phyloP scores from a whole-genome alignment of 1,140 invertebrate genomes.

The Drosophila tropicalis region DNA sequence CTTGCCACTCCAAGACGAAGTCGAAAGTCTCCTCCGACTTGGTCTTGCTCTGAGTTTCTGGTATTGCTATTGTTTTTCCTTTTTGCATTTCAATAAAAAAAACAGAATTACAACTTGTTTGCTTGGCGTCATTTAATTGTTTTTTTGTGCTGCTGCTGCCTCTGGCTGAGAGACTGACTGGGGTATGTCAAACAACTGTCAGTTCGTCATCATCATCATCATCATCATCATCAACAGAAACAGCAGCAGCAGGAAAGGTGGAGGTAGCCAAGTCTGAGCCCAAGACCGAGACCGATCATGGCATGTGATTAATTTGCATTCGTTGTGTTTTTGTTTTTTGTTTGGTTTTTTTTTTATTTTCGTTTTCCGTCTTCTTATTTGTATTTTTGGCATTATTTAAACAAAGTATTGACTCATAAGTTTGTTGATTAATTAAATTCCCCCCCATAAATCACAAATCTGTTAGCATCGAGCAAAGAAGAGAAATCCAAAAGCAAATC shows the following conservation, averaged over 20 bases:
- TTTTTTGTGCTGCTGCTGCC: constrained; percentile 45
- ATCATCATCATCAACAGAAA: constrained; percentile 19
- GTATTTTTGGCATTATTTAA: constrained; percentile 58
- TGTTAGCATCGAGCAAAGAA: constrained; percentile 43
- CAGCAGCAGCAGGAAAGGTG: constrained; percentile 38
- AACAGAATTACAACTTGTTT: constrained; percentile 62
- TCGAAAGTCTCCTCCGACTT: constrained; percentile 12
- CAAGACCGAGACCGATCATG: constrained; percentile 49
- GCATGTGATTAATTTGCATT: constrained; percentile 78
- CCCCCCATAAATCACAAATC: constrained; percentile 71
- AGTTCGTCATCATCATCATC: constrained; percentile 72
- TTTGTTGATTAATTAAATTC: constrained; percentile 80
- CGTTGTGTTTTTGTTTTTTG: constrained; percentile 24
- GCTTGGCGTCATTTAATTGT: constrained; percentile 72
- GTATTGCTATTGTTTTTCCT: constrained; percentile 24
- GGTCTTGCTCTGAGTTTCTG: constrained; percentile 15
- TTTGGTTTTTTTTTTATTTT: constrained; percentile 28
- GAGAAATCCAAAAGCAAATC: constrained; percentile 27
- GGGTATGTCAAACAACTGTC: constrained; percentile 80
- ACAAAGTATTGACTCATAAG: constrained; percentile 77
- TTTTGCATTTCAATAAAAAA: constrained; percentile 67
- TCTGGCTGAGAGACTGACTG: constrained; percentile 59
- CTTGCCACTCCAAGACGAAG: constrained; percentile 44
- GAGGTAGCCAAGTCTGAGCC: constrained; percentile 16
- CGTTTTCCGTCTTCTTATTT: constrained; percentile 7